Evolutionary conservation across 2,113 vertebrate genomes (phyloP), one percentile per base, ranked within the genome.

Genomic region (Eretmochelys imbricata): DNA sequence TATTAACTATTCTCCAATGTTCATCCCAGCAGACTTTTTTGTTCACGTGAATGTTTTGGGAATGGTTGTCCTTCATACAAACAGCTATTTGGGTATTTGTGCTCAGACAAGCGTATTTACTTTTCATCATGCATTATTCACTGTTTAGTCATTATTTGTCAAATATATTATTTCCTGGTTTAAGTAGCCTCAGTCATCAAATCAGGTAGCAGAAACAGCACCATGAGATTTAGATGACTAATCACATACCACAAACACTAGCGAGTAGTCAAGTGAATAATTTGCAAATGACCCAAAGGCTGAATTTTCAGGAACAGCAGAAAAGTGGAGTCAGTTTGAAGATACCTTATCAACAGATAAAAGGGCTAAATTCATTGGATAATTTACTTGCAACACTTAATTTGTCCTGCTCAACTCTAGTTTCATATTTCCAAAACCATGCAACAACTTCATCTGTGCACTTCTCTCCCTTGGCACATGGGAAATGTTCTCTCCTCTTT

Each of bases 81-180:
- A 62, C 2, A 88, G 49, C 89, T 93, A 89, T 84, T 92, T 82
- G 59, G 87, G 38, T 0, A 0, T 92, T 93, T 89, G 49, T 93
- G 94, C 85, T 57, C 75, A 88, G 42, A 75, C 42, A 95, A 95
- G 85, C 6, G 2, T 81, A 82, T 92, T 92, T 93, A 92, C 72
- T 93, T 22, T 31, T 31, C 87, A 53, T 72, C 90, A 25, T 42
- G 29, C 72, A 50, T 80, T 85, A 88, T 65, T 87, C 0, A 0
- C 29, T 54, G 80, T 82, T 94, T 92, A 80, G 48, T 46, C 12
- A 29, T 90, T 86, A 94, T 94, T 96, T 93, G 85, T 93, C 80
- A 80, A 46, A 13, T 76, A 25, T 25, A 76, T 69, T n/a, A 38
- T 46, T 46, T 93, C 59, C 49, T 82, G 69, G 85, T 82, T 88